Evolutionary conservation across 2,888 invertebrate genomes (phyloP), one percentile per base, ranked within the genome.

Genomic region (Nemurella pictetii): DNA sequence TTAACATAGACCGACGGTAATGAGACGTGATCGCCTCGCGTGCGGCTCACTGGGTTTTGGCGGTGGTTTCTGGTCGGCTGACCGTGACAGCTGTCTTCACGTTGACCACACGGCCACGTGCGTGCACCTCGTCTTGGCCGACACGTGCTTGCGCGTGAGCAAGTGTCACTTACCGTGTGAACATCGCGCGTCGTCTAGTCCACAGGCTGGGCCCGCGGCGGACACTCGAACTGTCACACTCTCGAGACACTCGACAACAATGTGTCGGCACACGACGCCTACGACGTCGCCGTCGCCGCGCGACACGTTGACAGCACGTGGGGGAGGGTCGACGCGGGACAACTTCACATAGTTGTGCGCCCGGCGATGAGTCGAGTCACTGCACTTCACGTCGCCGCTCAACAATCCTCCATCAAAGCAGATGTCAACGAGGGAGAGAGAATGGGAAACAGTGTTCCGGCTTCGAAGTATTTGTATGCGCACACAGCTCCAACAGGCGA

Each of bases 81-180:
- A 55, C 55, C 55, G 20, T 55, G 55, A 15, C 55, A 20, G 20
- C 55, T 12, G 9, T n/a, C n/a, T n/a, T 1, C 5, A 12, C 55
- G 55, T 55, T 55, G 9, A 1, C n/a, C n/a, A 20, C 55, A 55
- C 20, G 55, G 15, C 15, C 55, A 55, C 55, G 55, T 55, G 55
- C 15, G 55, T n/a, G n/a, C n/a, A n/a, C n/a, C n/a, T n/a, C n/a
- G n/a, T n/a, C n/a, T n/a, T n/a, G n/a, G n/a, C n/a, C n/a, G n/a
- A n/a, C n/a, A n/a, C 55, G 55, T 20, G 55, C 32, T 32, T 12
- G 20, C 12, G 55, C 55, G 55, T 55, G 55, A 2, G 20, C 9
- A n/a, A 55, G 26, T 75, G 15, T 78, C 78, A 78, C 82, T 82
- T 82, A 82, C 82, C 82, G 36, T 82, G 82, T 82, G 55, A 82